Percentiles rank a stretch among this genome's conserved stretches.
These are phyloP conservation scores for Atherinosoma microstoma DNA, from an alignment of 2,797 vertebrate genomes.

Conservation along the genomic window DNA sequence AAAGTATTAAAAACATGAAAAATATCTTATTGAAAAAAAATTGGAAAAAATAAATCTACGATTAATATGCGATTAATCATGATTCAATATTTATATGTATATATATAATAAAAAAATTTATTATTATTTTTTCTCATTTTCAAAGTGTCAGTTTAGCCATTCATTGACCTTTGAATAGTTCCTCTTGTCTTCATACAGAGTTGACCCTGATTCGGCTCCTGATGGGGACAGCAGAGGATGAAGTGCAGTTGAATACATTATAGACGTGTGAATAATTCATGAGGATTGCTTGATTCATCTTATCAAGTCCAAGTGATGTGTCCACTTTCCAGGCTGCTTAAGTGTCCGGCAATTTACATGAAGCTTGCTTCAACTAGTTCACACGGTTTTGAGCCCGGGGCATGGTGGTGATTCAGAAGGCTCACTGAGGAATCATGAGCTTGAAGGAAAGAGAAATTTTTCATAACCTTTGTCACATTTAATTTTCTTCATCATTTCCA, in stretches of 20 bases:
- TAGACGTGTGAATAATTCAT: slow-evolving; percentile 62
- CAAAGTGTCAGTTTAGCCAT: too few species aligned
- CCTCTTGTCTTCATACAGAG: slow-evolving; percentile 32
- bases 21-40: too few species aligned
- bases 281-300: slow-evolving; percentile 63
- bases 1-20: too few species aligned
- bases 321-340: slow-evolving; percentile 53
- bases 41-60: too few species aligned
- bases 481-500: slow-evolving; percentile 51
- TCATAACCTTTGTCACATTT: slow-evolving; percentile 63
- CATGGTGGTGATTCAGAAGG: slow-evolving; percentile 46
- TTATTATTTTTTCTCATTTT: too few species aligned
- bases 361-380: slow-evolving; percentile 43
- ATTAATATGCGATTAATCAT: too few species aligned
- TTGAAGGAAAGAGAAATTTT: slow-evolving; percentile 36
- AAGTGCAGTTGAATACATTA: slow-evolving; percentile 55
- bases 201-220: slow-evolving; percentile 50
- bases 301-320: slow-evolving; percentile 59
- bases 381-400: slow-evolving; percentile 38
- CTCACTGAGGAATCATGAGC: slow-evolving; percentile 47
- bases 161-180: slow-evolving; percentile 60
- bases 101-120: too few species aligned
- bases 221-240: slow-evolving; percentile 45
- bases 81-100: too few species aligned
- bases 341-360: slow-evolving; percentile 63